Base-by-base conservation (phyloP, 2,113 vertebrate genomes). In the Gymnocephalus cernua region DNA sequence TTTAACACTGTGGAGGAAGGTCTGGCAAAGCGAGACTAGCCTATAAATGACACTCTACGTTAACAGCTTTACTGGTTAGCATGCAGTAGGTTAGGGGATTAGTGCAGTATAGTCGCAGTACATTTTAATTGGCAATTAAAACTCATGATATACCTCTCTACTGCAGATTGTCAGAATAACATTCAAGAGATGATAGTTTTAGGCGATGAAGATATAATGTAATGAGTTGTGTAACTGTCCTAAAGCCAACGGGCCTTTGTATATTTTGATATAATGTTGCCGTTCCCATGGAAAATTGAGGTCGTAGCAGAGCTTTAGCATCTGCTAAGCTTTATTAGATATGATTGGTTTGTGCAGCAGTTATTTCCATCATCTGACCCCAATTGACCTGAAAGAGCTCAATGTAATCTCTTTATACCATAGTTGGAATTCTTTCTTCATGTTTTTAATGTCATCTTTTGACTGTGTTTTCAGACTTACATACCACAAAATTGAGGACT, bases 291-390 rank as follows among this genome's bases (percentile, higher is more conserved):
- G 78, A 70, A 87, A 90, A 92, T 86, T 16, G 56, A 86, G 83
- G 92, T 90, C 89, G 75, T 32, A 59, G n/a, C 16, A 12, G 29
- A 86, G 67, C 72, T 76, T 67, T 21, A 81, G 71, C 83, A 90
- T 86, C 80, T 86, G 86, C 77, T 88, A 77, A 86, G 80, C 76
- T 84, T 83, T 83, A 86, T 90, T 80, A 80, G 79, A 79, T 80
- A 82, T 83, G 82, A 90, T 87, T 86, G 83, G 68, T 87, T 86
- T 88, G 45, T 86, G 79, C 86, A 64, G 83, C 80, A 85, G 79
- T 84, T 88, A 84, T 84, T 87, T 80, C 75, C 85, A 82, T 87
- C 83, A 83, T 76, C 83, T 88, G 84, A 93, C 89, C 89, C 82
- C 89, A 83, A 74, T 76, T 89, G 89, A 92, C 89, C 83, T 64